phyloP scores from a whole-genome alignment of 2,888 invertebrate species.

The Heliconius sara region DNA sequence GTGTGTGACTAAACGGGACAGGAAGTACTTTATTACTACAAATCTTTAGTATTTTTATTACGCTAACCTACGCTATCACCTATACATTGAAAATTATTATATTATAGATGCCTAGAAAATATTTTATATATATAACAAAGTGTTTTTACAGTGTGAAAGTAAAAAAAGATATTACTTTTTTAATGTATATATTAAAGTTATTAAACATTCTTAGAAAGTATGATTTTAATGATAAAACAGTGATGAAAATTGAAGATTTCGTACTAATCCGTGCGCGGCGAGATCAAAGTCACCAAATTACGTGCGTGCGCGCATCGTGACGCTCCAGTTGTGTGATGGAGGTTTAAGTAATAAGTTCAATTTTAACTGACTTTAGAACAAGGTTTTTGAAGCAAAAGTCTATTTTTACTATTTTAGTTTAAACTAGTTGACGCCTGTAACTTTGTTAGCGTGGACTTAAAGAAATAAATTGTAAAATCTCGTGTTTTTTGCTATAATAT shows the following conservation, averaged over 20 bases:
- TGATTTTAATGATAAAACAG: slow-evolving; percentile 31
- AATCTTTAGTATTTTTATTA: no score
- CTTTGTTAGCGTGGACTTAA: no score
- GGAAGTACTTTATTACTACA: no score
- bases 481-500: no score
- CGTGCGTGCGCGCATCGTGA: slow-evolving; percentile 70
- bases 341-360: slow-evolving; percentile 35
- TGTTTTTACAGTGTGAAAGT: no score
- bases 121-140: no score
- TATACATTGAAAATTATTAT: no score
- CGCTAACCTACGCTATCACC: no score
- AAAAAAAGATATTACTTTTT: no score
- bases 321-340: slow-evolving; percentile 62
- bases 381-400: not conserved
- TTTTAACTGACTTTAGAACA: slow-evolving; percentile 6
- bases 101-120: no score
- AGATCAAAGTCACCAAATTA: slow-evolving; percentile 77
- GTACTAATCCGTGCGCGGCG: slow-evolving; percentile 74
- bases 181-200: not conserved
- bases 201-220: not conserved
- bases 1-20: no score
- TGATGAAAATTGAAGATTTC: slow-evolving; percentile 68
- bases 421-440: not conserved
- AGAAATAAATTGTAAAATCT: no score
- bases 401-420: not conserved